A percentile compares a stretch with the other conserved stretches of the same genome.
phyloP scores from a whole-genome alignment of 2,888 invertebrate species.

The Lithophane socia region DNA sequence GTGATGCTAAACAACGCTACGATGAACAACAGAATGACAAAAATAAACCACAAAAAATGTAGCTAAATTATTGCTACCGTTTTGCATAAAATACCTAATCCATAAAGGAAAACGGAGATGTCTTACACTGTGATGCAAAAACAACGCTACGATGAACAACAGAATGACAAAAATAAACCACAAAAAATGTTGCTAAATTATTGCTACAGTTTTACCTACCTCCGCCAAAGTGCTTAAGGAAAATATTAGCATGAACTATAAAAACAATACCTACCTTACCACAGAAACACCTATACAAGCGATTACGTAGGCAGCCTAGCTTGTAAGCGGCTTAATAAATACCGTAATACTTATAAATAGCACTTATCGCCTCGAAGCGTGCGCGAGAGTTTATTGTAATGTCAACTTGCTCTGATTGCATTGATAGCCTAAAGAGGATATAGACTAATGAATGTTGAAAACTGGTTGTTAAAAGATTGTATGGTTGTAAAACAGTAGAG shows the following conservation, averaged over 20 bases:
- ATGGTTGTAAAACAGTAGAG: neutral
- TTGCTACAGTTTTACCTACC: neutral
- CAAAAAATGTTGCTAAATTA: neutral
- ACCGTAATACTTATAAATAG: slow-evolving; percentile 66
- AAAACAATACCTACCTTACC: slow-evolving; percentile 14
- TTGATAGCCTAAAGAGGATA: slow-evolving; percentile 41
- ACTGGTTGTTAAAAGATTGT: neutral
- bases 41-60: neutral
- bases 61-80: neutral
- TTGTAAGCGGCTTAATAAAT: slow-evolving; percentile 30
- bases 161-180: too few relatives aligned
- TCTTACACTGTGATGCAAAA: too few relatives aligned
- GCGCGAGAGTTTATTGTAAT: slow-evolving; percentile 52
- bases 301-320: neutral
- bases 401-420: slow-evolving; percentile 55
- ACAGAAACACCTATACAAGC: neutral
- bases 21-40: too few relatives aligned
- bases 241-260: slow-evolving; percentile 24
- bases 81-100: neutral
- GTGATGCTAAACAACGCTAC: too few relatives aligned
- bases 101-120: neutral
- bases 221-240: slow-evolving; percentile 21
- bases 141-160: too few relatives aligned
- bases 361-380: slow-evolving; percentile 47
- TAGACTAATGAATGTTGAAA: slow-evolving; percentile 32